Percentiles rank a stretch among this genome's conserved stretches.
Evolutionary conservation across 2,113 vertebrate genomes (phyloP).

Genomic region (Scatophagus argus): DNA sequence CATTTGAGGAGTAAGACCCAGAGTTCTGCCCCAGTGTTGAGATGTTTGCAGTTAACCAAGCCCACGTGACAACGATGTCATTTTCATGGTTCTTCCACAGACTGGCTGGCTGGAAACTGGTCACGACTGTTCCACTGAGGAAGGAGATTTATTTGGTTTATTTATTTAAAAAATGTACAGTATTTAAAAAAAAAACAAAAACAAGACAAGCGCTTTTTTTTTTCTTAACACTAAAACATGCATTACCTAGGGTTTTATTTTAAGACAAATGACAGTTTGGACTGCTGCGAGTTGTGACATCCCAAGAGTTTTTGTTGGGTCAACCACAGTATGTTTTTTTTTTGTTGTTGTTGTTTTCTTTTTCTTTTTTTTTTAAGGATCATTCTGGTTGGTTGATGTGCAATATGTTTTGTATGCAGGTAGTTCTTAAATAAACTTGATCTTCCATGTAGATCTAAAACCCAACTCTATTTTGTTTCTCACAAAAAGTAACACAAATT

Average conservation of each 20-base stretch:
- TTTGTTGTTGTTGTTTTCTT: too few relatives aligned
- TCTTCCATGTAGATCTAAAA: conserved; percentile 94
- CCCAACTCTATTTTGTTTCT: conserved; percentile 27
- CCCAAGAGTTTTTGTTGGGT: conserved; percentile 91
- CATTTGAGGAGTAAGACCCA: conserved; percentile 58
- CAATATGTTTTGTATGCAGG: conserved; percentile 99
- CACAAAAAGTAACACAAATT: background rate
- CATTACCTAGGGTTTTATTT: conserved; percentile 85
- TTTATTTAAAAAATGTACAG: conserved; percentile 99
- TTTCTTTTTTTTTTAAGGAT: conserved; percentile 88
- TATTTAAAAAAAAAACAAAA: conserved; percentile 97
- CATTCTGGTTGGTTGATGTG: conserved; percentile 99
- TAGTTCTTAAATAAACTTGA: conserved; percentile 99
- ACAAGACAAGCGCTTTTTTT: conserved; percentile 89
- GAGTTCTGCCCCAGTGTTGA: conserved; percentile 30
- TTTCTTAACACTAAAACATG: conserved; percentile 92
- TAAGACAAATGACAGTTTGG: conserved; percentile 90
- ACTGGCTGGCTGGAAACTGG: conserved; percentile 91
- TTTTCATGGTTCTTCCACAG: conserved; percentile 85
- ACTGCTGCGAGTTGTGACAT: conserved; percentile 98
- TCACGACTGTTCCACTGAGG: conserved; percentile 93
- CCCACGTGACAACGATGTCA: conserved; percentile 54
- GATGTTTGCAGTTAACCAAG: conserved; percentile 66
- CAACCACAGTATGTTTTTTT: conserved; percentile 83
- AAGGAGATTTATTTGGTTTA: conserved; percentile 96